Percentiles rank a stretch among this genome's conserved stretches.
These are phyloP conservation scores for Drosophila suzukii DNA, from an alignment of 1,140 invertebrate species.

Conservation along the genomic window DNA sequence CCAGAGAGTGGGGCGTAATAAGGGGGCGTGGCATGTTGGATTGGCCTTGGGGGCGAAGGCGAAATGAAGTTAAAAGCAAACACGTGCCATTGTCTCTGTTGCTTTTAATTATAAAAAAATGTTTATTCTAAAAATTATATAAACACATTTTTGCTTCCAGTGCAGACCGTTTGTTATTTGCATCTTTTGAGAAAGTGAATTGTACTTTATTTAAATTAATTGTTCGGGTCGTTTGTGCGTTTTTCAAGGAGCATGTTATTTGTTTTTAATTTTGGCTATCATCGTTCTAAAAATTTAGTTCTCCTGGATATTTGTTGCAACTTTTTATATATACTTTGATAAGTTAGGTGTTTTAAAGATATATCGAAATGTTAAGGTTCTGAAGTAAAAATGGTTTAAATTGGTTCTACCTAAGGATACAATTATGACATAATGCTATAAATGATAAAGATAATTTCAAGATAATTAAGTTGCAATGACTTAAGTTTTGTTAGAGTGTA, in stretches of 20 bases:
- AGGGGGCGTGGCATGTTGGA: constrained; percentile 4
- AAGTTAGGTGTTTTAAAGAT: no score
- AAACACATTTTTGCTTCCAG: constrained; percentile 1
- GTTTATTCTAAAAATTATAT: constrained; percentile 41
- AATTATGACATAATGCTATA: no score
- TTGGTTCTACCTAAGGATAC: no score
- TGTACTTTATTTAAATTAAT: not conserved
- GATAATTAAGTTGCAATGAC: no score
- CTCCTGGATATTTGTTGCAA: no score
- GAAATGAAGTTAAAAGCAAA: constrained; percentile 50
- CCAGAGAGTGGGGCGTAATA: constrained; percentile 11
- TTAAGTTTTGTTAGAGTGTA: no score
- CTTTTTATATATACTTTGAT: no score
- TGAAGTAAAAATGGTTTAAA: no score
- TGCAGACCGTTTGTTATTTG: constrained; percentile 7
- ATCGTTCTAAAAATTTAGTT: no score
- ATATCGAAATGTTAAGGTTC: no score
- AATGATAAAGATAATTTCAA: no score
- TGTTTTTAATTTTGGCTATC: not conserved
- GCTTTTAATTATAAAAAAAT: constrained; percentile 56
- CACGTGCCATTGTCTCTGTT: constrained; percentile 34
- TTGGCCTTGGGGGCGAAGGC: constrained; percentile 8
- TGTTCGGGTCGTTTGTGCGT: not conserved
- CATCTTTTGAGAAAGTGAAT: not conserved
- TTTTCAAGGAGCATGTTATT: not conserved